Base-by-base conservation (phyloP, 2,797 vertebrate species). In the Lindbergichthys nudifrons region DNA sequence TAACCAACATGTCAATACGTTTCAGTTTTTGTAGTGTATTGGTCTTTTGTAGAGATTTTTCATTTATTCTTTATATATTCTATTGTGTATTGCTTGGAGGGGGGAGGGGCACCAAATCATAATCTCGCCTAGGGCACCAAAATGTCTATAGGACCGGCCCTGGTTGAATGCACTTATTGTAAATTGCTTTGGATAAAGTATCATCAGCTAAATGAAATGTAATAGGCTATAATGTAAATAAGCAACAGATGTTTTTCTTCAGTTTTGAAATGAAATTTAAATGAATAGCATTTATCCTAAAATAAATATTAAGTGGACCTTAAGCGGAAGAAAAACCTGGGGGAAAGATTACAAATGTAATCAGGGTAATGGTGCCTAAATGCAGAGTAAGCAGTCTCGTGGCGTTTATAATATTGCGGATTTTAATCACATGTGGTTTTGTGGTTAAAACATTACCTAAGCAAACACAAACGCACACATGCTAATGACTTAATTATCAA, bases 361-460 rank as follows among this genome's bases (percentile, higher is more conserved):
- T 50, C 16, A 73, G n/a, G 52, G 2, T 63, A 32, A 50, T 46
- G 45, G 46, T 19, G 64, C 46, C 57, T 18, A 12, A 19, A 1
- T 26, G 65, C 43, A 23, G 26, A 23, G 26, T 23, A 50, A 59
- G 62, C 67, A 39, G 3, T 4, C 4, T 23, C 1, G 6, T 1
- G 16, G 21, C 0, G 42, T 66, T 59, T 26, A 36, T 52, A 67
- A 60, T 50, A 36, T 15, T 72, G 71, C 36, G 54, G 16, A 30
- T 83, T 73, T 63, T 23, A 78, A 78, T 65, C 36, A 50, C 43
- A 66, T 21, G 57, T 14, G n/a, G 8, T 16, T 46, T 0, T 32
- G 32, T 18, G 46, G 43, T 23, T 13, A 21, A 26, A 41, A 51
- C 53, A 53, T 15, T 4, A 12, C 41, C 21, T 3, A 3, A 6